These are phyloP conservation scores for Pollachius pollachius DNA, from an alignment of 2,113 vertebrate genomes.

Conservation along the genomic window DNA sequence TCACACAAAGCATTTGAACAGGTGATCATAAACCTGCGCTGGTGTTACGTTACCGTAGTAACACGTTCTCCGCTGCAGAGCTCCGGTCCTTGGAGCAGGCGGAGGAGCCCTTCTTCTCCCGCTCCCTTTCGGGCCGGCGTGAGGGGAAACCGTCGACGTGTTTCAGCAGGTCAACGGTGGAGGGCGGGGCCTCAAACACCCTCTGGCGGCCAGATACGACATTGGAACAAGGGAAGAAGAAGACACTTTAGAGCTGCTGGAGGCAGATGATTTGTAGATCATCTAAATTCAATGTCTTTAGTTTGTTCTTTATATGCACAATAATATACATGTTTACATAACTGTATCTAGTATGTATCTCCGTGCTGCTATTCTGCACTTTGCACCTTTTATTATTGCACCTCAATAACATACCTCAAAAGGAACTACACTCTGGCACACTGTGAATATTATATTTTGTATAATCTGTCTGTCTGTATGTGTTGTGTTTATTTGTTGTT, in stretches of 20 bases:
- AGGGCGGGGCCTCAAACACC: constrained; percentile 69
- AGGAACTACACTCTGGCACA: no score
- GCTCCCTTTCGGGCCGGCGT: constrained; percentile 64
- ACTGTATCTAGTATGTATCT: no score
- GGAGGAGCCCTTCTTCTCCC: constrained; percentile 46
- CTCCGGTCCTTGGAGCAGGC: constrained; percentile 47
- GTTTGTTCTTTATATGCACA: no score
- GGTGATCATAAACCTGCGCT: no score
- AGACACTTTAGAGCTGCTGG: background rate
- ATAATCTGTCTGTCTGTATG: no score
- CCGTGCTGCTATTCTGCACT: no score
- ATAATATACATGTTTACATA: no score
- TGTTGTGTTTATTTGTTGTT: no score
- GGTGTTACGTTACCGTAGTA: background rate
- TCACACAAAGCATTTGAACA: no score
- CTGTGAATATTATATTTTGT: no score
- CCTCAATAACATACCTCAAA: no score
- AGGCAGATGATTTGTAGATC: background rate
- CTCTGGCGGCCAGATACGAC: constrained; percentile 42
- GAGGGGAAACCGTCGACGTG: constrained; percentile 74
- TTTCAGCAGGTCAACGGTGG: constrained; percentile 56
- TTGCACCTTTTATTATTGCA: no score
- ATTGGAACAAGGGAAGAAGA: background rate
- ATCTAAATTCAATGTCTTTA: background rate
- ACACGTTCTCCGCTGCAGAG: background rate